These are phyloP conservation scores for Cryptophagus acutangulus DNA, from an alignment of 2,888 invertebrate genomes.

Conservation along the genomic window DNA sequence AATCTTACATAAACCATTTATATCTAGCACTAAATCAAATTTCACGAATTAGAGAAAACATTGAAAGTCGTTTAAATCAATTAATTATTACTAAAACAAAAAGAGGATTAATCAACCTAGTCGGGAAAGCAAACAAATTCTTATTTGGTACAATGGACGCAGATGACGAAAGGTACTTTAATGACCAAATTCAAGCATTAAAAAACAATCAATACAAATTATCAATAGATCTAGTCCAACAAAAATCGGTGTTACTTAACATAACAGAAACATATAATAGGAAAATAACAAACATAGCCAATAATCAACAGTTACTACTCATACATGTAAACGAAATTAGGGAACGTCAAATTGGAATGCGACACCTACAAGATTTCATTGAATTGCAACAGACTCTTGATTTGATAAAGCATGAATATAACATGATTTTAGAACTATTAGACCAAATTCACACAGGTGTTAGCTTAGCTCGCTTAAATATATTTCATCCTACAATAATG, in stretches of 20 bases:
- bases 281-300: background rate
- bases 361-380: background rate
- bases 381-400: background rate
- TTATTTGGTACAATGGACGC: background rate
- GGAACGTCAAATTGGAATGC: background rate
- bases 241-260: background rate
- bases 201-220: slow-evolving; percentile 1
- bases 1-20: background rate
- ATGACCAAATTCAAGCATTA: background rate
- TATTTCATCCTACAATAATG: background rate
- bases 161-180: background rate
- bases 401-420: background rate
- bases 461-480: background rate
- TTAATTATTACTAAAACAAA: background rate
- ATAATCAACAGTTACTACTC: background rate
- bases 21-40: background rate
- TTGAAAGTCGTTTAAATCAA: background rate
- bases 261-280: background rate
- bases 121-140: background rate
- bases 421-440: background rate
- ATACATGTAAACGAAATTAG: background rate
- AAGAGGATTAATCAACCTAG: slow-evolving; percentile 2
- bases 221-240: background rate
- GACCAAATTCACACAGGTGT: background rate
- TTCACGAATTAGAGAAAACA: background rate